Percentiles rank a stretch among this genome's conserved stretches.
Conservation (phyloP, 2,113 vertebrate species). For the Pseudopipra pipra region DNA sequence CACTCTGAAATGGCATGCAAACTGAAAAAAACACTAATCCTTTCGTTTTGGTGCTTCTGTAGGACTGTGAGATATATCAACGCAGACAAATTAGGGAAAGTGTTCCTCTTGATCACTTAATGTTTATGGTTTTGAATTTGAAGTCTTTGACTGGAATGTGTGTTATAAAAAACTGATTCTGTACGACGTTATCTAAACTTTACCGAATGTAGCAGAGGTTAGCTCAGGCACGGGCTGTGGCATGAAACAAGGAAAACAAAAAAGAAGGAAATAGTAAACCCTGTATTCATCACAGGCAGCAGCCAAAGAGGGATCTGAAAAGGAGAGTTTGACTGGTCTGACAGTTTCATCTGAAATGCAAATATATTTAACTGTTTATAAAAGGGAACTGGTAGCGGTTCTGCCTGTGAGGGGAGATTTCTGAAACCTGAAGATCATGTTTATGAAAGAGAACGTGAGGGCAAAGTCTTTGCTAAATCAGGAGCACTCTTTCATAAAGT, state of each 20-base stretch:
- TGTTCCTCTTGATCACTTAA: neutral
- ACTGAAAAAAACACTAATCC: neutral
- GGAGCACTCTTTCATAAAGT: neutral
- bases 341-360: constrained; percentile 20
- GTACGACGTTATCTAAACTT: neutral
- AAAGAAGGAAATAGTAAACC: neutral
- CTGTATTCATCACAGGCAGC: neutral
- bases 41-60: neutral
- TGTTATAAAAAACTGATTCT: neutral
- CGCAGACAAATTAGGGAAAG: neutral
- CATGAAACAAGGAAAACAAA: neutral
- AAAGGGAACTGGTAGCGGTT: neutral
- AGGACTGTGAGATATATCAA: accelerated
- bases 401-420: neutral
- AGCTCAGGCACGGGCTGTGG: neutral
- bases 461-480: neutral
- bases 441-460: neutral
- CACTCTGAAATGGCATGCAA: neutral
- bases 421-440: neutral
- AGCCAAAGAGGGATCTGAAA: neutral
- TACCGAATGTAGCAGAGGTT: neutral
- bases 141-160: neutral
- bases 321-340: neutral
- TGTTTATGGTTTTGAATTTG: neutral
- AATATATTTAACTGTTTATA: neutral